Evolutionary conservation across 2,113 vertebrate species (phyloP).

Genomic region (Oryzias woworae): DNA sequence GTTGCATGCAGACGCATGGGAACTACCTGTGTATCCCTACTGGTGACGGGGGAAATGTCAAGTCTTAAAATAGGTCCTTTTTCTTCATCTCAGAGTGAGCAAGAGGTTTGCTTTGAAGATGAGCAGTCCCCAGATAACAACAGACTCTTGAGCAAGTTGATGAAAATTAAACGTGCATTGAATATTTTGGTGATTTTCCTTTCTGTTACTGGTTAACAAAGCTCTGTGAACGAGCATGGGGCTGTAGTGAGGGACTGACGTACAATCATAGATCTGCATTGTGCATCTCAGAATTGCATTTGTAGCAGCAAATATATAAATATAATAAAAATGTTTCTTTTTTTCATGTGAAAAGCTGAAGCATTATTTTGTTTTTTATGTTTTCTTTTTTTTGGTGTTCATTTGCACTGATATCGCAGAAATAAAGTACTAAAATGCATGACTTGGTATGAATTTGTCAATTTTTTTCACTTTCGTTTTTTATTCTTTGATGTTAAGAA

Average conservation of each 20-base stretch:
- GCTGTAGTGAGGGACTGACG: slow-evolving; percentile 63
- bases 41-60: slow-evolving; percentile 75
- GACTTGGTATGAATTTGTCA: slow-evolving; percentile 61
- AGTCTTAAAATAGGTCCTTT: slow-evolving; percentile 80
- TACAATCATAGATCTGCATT: slow-evolving; percentile 76
- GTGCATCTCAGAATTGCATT: slow-evolving; percentile 74
- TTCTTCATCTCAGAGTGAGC: slow-evolving; percentile 62
- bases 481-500: neutral
- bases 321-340: slow-evolving; percentile 62
- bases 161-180: slow-evolving; percentile 76
- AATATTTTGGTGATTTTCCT: slow-evolving; percentile 68
- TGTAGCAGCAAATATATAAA: slow-evolving; percentile 72
- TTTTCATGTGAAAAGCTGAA: slow-evolving; percentile 75
- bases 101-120: slow-evolving; percentile 68
- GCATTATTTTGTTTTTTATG: slow-evolving; percentile 75
- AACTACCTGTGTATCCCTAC: slow-evolving; percentile 80
- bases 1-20: slow-evolving; percentile 84
- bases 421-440: slow-evolving; percentile 84
- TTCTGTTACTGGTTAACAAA: slow-evolving; percentile 75
- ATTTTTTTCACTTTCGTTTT: slow-evolving; percentile 40
- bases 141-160: slow-evolving; percentile 71
- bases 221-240: slow-evolving; percentile 57
- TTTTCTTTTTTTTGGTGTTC: slow-evolving; percentile 81
- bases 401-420: slow-evolving; percentile 84
- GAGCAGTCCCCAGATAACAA: slow-evolving; percentile 69